phyloP scores from a whole-genome alignment of 2,797 vertebrate genomes.

The Choloepus didactylus region DNA sequence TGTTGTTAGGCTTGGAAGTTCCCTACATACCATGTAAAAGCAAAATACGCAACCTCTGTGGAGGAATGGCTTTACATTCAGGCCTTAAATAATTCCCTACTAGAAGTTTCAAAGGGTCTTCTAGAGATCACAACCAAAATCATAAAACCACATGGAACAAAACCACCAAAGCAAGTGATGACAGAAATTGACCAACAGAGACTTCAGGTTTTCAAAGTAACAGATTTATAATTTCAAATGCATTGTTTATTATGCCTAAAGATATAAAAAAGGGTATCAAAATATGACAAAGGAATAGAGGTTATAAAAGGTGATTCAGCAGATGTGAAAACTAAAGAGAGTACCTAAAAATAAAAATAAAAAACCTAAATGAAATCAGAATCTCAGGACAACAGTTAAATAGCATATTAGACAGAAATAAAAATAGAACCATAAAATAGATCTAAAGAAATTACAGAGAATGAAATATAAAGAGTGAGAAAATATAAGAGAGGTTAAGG shows the following conservation, averaged over 20 bases:
- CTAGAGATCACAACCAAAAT: background rate
- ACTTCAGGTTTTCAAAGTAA: background rate
- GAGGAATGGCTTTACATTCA: too few relatives aligned
- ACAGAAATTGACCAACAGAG: background rate
- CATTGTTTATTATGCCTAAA: background rate
- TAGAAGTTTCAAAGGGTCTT: background rate
- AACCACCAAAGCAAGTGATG: background rate
- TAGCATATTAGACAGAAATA: background rate
- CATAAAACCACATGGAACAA: background rate
- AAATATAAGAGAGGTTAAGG: fast-evolving
- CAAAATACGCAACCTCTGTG: background rate
- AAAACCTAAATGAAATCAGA: background rate
- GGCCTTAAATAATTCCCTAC: background rate
- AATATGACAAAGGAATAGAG: background rate
- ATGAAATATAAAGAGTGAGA: background rate
- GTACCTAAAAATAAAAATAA: background rate
- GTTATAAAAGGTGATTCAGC: too few relatives aligned
- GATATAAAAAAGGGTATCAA: background rate
- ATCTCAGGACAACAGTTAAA: background rate
- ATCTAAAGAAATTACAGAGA: background rate
- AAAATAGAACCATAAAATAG: background rate
- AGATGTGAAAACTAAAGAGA: background rate
- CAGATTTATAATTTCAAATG: background rate
- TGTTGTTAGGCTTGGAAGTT: too few relatives aligned
- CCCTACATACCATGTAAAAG: too few relatives aligned